A percentile compares a stretch with the other conserved stretches of the same genome.
Conservation (phyloP, 2,113 vertebrate species). For the Meleagris gallopavo region DNA sequence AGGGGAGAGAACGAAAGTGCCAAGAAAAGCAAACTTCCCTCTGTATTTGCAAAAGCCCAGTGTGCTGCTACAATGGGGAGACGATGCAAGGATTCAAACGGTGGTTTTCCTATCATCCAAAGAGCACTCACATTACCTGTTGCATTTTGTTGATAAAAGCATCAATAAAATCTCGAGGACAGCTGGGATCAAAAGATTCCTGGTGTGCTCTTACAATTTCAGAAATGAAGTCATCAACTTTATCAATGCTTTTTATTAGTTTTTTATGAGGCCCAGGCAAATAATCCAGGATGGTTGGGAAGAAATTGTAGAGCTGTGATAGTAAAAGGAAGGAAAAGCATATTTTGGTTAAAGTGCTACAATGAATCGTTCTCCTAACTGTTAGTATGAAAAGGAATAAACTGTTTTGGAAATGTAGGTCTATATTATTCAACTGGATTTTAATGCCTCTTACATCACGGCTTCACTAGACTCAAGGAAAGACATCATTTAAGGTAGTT, state of each 20-base stretch:
- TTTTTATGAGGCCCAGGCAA: conserved; percentile 79
- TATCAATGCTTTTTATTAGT: not conserved
- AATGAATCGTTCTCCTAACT: not conserved
- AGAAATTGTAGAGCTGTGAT: conserved; percentile 72
- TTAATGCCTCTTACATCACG: not conserved
- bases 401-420: too few relatives aligned
- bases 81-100: not conserved
- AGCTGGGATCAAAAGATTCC: conserved; percentile 73
- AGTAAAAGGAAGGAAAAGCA: not conserved
- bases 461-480: not conserved
- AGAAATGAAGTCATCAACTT: conserved; percentile 55
- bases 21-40: not conserved
- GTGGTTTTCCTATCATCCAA: not conserved
- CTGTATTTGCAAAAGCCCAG: not conserved
- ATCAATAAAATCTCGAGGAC: conserved; percentile 84
- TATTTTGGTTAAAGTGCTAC: not conserved
- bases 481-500: not conserved
- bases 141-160: conserved; percentile 81
- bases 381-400: not conserved
- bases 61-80: not conserved
- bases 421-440: too few relatives aligned
- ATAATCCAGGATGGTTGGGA: conserved; percentile 77
- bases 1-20: not conserved
- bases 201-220: conserved; percentile 76
- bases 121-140: conserved; percentile 77